Base-by-base conservation (phyloP, 2,113 vertebrate genomes). In the Eptesicus fuscus region DNA sequence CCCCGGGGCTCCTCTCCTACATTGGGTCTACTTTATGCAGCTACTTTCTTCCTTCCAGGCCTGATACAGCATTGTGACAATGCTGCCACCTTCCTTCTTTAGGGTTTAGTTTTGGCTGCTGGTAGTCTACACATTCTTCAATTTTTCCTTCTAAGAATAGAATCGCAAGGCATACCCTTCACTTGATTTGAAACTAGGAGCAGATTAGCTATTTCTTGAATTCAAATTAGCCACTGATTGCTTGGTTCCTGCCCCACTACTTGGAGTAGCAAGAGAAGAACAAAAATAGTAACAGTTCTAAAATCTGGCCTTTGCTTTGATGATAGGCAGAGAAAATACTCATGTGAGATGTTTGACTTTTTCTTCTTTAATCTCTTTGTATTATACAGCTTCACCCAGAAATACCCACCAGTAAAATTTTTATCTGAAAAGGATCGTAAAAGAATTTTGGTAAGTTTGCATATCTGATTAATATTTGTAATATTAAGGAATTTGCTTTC, bases 361-460 rank as follows among this genome's bases (percentile, higher is more conserved):
- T 95, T 42, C 92, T 65, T 96, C 96, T 98, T 97, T 47, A 83
- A 93, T 96, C 44, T 96, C 42, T 95, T 90, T 7, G 67, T 97
- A 2, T 97, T 97, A 63, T 93, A 9, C 98, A 99, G 99, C 98
- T 99, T 99, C 96, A 99, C 98, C 77, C 99, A 99, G 98, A 99
- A 99, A 98, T 99, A 99, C 73, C 99, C 99, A 13, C 99, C 99
- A 0, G 99, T 99, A 95, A 99, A 99, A 98, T 99, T 99, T 98
- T 98, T 99, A 71, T 99, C 99, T 9, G 99, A 99, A 98, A 99
- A 99, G 97, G 99, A 99, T 97, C 99, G 99, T 80, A 99, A 99
- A 97, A 99, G 99, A 98, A 99, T 99, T 98, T 97, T 99, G 99
- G 99, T 99, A 98, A 98, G 99, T 97, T 95, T 89, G 18, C 49